These are phyloP conservation scores for Heterotis niloticus DNA, from an alignment of 2,113 vertebrate genomes.

Conservation along the genomic window DNA sequence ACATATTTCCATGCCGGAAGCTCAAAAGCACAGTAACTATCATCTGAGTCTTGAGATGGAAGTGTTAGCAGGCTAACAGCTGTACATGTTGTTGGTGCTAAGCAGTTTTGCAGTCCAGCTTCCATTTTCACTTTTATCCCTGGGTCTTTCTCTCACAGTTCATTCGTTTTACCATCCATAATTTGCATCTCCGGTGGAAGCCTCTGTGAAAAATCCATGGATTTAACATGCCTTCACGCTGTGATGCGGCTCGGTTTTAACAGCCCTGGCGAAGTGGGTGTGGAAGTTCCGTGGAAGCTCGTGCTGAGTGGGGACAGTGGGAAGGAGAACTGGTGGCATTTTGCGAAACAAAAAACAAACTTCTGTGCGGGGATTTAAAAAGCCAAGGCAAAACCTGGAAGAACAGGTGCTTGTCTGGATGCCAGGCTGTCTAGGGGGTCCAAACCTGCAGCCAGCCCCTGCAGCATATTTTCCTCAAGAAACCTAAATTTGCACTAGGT, in stretches of 20 bases:
- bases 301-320: neutral
- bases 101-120: neutral
- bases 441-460: too few species aligned
- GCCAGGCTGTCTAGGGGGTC: too few species aligned
- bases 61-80: neutral
- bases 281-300: neutral
- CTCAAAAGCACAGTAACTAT: slow-evolving; percentile 42
- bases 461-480: too few species aligned
- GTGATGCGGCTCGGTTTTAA: neutral
- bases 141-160: neutral
- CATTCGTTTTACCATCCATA: neutral
- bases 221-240: neutral
- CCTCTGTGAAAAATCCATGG: neutral
- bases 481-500: too few species aligned
- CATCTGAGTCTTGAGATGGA: neutral
- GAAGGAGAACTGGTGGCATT: neutral
- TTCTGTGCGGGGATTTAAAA: too few species aligned
- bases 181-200: neutral
- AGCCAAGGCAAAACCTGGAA: too few species aligned
- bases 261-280: neutral
- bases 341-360: neutral
- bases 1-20: neutral
- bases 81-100: neutral
- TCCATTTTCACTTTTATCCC: neutral
- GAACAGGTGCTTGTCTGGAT: too few species aligned